Evolutionary conservation across 53 echinoderm and acorn worm genomes (phyloP), one percentile per base, ranked within the genome.

Genomic region (Zoroaster sp.): DNA sequence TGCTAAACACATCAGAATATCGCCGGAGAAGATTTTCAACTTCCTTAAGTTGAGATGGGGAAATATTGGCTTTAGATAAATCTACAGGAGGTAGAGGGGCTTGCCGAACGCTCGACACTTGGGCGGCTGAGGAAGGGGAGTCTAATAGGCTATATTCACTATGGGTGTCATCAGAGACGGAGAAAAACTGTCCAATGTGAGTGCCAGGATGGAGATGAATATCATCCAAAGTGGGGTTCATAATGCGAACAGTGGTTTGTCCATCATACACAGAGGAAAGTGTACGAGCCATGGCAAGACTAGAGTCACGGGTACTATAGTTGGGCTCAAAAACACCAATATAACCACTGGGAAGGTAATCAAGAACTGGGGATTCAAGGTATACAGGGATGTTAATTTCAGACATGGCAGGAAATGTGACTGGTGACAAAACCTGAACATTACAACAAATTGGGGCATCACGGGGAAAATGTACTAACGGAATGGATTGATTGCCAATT

Each of bases 311-410:
- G n/a, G n/a, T n/a, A n/a, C n/a, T n/a, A n/a, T 35, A 37, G 8
- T 72, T 15, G 30, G 90, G 90, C n/a, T 90, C 90, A 14, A 90
- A 66, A 0, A 90, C 66, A n/a, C 90, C 74, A n/a, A 73, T 59
- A n/a, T 54, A 79, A 4, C 69, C 47, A 40, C 30, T 10, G 0
- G 49, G 53, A n/a, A 12, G 12, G 8, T 23, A 70, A 17, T 30
- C 3, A 53, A 3, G 33, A n/a, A n/a, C 33, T 36, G 68, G 49
- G 34, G 45, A 68, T 10, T 6, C 3, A 40, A 89, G 72, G 28
- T 70, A 18, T 0, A 89, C 36, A 21, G 90, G 68, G 18, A 82
- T 15, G 6, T 54, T 3, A 54, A 73, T 81, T 63, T 90, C 90
- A 66, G 74, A 72, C 90, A n/a, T n/a, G 55, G 83, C 90, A 5